A percentile compares a stretch with the other conserved stretches of the same genome.
These are phyloP conservation scores for Cyclopterus lumpus DNA, from an alignment of 2,797 vertebrate genomes.

Conservation along the genomic window DNA sequence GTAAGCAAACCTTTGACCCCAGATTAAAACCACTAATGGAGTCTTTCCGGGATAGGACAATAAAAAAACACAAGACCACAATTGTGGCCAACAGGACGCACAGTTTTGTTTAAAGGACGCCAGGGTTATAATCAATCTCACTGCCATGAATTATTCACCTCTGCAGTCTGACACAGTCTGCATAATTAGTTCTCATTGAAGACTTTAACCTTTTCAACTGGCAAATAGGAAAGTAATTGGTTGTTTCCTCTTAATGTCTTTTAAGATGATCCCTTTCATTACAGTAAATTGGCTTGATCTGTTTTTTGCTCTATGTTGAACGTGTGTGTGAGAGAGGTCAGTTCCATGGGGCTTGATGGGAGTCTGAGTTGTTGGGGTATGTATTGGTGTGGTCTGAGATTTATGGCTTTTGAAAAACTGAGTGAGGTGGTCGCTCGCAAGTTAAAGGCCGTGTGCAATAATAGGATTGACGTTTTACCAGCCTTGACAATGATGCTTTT, in stretches of 20 bases:
- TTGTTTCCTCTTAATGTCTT: conserved; percentile 48
- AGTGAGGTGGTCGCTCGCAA: background rate
- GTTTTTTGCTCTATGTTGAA: conserved; percentile 32
- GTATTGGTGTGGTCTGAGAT: background rate
- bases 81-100: conserved; percentile 17
- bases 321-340: conserved; percentile 27
- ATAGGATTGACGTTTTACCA: background rate
- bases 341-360: conserved; percentile 23
- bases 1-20: conserved; percentile 2
- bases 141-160: conserved; percentile 50
- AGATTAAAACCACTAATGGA: background rate
- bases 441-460: background rate
- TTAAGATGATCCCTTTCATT: conserved; percentile 52
- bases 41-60: background rate
- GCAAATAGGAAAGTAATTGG: conserved; percentile 59
- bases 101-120: conserved; percentile 32
- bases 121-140: conserved; percentile 33
- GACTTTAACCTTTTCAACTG: conserved; percentile 64
- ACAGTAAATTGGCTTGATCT: conserved; percentile 35
- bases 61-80: conserved; percentile 26
- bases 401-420: conserved; percentile 12
- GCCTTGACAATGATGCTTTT: background rate
- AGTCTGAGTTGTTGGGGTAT: conserved; percentile 1
- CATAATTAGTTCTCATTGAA: conserved; percentile 53
- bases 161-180: conserved; percentile 35